Base-by-base conservation (phyloP, 2,113 vertebrate species). In the Bufo bufo region DNA sequence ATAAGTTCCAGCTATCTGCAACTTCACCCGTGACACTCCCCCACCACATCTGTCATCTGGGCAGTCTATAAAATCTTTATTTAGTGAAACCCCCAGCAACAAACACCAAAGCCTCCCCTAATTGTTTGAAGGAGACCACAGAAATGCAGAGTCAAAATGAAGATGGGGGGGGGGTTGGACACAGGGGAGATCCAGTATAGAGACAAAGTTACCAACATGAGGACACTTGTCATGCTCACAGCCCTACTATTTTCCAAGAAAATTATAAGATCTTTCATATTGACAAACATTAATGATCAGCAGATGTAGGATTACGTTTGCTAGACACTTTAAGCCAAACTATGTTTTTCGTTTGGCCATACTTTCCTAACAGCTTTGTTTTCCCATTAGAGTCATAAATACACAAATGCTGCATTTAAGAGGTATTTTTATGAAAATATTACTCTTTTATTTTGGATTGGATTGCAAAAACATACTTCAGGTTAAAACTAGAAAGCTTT, bases 301-400 rank as follows among this genome's bases (percentile, higher is more conserved):
- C 82, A 84, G 82, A 84, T 69, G 82, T 33, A 71, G 19, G 47
- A 52, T 69, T 84, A 33, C n/a, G 49, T 50, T 80, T 59, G 23
- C 56, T 23, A 69, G 65, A 54, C 65, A 71, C 65, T 81, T 45
- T 71, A 84, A 84, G 81, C 82, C 82, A 84, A 84, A 33, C 65
- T 33, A 71, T 52, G 12, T 54, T 84, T 84, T 66, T 69, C 63
- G 54, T 84, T 84, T 84, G 82, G 63, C 82, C 82, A 71, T 66
- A 71, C 63, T 84, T 83, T 84, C n/a, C 20, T 52, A 84, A 84
- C 82, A 84, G 82, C 82, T 84, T 84, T 84, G 63, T 69, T 84
- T 84, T 69, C 61, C n/a, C 66, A n/a, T 4, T 54, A 14, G 8
- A 16, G 52, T 84, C n/a, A 54, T 52, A 84, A 84, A 84, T 84